Conservation (phyloP, 2,888 invertebrate species). For the Drosophila antonietae region DNA sequence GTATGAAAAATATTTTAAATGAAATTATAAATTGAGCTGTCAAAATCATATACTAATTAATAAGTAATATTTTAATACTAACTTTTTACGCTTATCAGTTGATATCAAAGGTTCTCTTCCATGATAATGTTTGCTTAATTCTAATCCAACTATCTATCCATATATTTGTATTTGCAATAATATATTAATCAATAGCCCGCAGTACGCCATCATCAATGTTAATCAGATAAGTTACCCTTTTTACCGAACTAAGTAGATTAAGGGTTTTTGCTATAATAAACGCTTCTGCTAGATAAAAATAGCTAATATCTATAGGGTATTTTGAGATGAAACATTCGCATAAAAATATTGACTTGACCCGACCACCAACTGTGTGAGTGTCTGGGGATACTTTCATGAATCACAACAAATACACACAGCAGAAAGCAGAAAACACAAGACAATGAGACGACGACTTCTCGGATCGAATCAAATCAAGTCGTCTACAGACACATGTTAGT, state of each 20-base stretch:
- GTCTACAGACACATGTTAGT: conserved; percentile 66
- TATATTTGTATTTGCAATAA: too few species aligned
- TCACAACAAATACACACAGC: conserved; percentile 43
- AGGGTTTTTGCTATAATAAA: background rate
- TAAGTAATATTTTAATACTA: too few species aligned
- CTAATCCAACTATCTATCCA: too few species aligned
- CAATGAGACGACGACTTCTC: conserved; percentile 44
- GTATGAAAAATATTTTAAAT: too few species aligned
- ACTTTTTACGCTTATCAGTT: too few species aligned
- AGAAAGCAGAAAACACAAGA: conserved; percentile 35
- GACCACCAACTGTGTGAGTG: conserved; percentile 25
- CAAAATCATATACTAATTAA: too few species aligned
- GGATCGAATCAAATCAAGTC: conserved; percentile 17
- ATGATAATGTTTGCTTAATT: too few species aligned
- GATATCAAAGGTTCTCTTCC: too few species aligned
- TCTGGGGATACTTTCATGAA: conserved; percentile 69
- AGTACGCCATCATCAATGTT: too few species aligned
- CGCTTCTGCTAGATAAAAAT: background rate
- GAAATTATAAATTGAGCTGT: too few species aligned
- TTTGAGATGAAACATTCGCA: conserved; percentile 16
- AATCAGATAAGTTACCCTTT: too few species aligned
- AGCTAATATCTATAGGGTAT: conserved; percentile 16
- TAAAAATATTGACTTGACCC: conserved; percentile 15
- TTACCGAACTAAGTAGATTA: background rate
- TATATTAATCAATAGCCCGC: too few species aligned